These are phyloP conservation scores for Dioctria linearis DNA, from an alignment of 2,888 invertebrate species.

Conservation along the genomic window DNA sequence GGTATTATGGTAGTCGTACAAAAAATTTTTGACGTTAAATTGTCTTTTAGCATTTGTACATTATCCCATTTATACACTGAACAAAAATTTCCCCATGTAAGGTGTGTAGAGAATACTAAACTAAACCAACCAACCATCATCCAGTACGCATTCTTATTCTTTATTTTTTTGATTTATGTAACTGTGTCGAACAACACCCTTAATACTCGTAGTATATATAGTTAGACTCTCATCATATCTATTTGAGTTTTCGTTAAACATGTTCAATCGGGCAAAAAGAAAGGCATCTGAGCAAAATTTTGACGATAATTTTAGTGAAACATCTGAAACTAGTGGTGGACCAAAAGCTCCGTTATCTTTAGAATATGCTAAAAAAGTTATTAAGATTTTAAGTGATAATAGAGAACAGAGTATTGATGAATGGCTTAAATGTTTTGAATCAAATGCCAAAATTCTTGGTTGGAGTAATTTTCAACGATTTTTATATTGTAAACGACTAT, in stretches of 20 bases:
- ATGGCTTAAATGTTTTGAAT: constrained; percentile 25
- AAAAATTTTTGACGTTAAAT: background rate
- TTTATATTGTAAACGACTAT: constrained; percentile 28
- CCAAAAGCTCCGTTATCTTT: background rate
- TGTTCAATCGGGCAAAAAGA: constrained; percentile 8
- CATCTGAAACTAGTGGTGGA: background rate
- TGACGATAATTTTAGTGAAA: constrained; percentile 4
- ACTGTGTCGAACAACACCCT: no score
- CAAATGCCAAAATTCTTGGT: constrained; percentile 30
- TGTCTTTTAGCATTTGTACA: background rate
- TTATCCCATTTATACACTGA: background rate
- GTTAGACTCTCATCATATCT: no score
- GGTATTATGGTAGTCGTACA: background rate
- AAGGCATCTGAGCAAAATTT: background rate
- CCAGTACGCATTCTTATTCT: no score
- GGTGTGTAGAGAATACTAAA: background rate
- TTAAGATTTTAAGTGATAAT: constrained; percentile 13
- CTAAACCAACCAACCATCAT: no score
- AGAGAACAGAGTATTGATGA: constrained; percentile 9
- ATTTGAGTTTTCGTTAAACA: background rate
- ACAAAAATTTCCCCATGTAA: background rate
- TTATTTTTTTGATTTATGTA: no score
- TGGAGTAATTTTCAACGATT: constrained; percentile 43
- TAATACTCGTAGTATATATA: no score
- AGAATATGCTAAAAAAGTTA: constrained; percentile 23